Percentiles rank a stretch among this genome's conserved stretches.
Conservation (phyloP, 2,888 invertebrate species). For the Muschampia plurimacula region DNA sequence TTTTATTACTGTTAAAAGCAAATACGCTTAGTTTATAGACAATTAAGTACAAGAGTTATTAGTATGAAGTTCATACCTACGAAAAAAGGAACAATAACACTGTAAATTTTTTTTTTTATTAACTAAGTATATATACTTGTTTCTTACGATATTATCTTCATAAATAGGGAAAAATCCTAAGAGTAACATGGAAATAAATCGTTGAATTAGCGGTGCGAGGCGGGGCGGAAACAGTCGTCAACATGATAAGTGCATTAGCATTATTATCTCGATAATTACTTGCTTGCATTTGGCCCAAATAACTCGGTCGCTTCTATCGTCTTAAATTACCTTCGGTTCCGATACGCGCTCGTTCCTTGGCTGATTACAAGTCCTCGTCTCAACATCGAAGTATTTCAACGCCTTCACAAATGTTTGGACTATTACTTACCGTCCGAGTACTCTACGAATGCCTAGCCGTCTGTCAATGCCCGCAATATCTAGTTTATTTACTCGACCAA, state of each 20-base stretch:
- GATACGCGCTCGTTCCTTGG: slow-evolving; percentile 62
- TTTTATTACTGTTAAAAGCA: too few relatives aligned
- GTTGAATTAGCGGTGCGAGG: slow-evolving; percentile 53
- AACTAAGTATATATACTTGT: slow-evolving; percentile 51
- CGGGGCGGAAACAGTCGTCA: slow-evolving; percentile 79
- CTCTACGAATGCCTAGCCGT: slow-evolving; percentile 52
- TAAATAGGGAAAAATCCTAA: slow-evolving; percentile 47
- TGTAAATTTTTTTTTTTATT: slow-evolving; percentile 34
- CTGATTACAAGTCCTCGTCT: slow-evolving; percentile 60
- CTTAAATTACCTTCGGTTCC: slow-evolving; percentile 73
- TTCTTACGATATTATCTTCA: slow-evolving; percentile 39
- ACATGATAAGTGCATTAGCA: slow-evolving; percentile 85
- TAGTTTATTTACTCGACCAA: slow-evolving; percentile 66
- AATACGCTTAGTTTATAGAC: too few relatives aligned
- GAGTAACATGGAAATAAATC: slow-evolving; percentile 54
- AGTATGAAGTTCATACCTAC: too few relatives aligned
- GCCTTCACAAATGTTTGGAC: slow-evolving; percentile 70
- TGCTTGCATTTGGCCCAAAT: slow-evolving; percentile 83
- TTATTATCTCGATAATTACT: slow-evolving; percentile 85
- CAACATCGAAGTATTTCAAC: slow-evolving; percentile 53
- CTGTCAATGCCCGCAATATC: slow-evolving; percentile 55
- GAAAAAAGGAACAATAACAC: too few relatives aligned
- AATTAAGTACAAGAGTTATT: too few relatives aligned
- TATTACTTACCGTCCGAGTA: slow-evolving; percentile 73
- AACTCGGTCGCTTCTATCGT: slow-evolving; percentile 73